Evolutionary conservation across 1,140 invertebrate species (phyloP).

Genomic region (Papilio polytes): DNA sequence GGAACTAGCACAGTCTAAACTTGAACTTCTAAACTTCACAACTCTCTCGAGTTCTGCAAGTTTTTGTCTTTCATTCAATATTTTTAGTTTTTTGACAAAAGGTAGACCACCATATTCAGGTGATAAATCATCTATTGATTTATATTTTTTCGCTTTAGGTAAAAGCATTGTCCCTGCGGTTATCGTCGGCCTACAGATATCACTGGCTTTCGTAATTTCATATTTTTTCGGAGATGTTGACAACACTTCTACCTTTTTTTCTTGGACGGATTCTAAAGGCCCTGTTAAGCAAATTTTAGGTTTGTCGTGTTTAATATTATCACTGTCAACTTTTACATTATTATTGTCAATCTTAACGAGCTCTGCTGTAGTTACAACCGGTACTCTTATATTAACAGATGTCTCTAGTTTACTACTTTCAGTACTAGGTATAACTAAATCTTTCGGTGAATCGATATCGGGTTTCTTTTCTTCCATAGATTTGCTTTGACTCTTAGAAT

Average conservation of each 20-base stretch:
- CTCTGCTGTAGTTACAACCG: constrained; percentile 73
- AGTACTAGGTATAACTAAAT: constrained; percentile 44
- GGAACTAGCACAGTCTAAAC: constrained; percentile 90
- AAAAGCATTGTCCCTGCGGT: constrained; percentile 66
- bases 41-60: constrained; percentile 91
- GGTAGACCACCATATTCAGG: constrained; percentile 94
- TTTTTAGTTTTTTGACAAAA: constrained; percentile 94
- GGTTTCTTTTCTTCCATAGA: constrained; percentile 62
- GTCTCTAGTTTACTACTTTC: constrained; percentile 50
- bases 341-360: constrained; percentile 79
- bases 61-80: constrained; percentile 94
- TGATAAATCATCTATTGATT: constrained; percentile 93
- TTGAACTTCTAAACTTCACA: constrained; percentile 89
- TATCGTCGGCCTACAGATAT: constrained; percentile 57
- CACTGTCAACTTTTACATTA: constrained; percentile 66
- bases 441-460: constrained; percentile 53
- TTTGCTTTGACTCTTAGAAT: constrained; percentile 73
- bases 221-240: constrained; percentile 69
- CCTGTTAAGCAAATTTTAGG: constrained; percentile 66
- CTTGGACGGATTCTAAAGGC: constrained; percentile 71
- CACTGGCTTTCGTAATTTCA: constrained; percentile 55
- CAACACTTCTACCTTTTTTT: constrained; percentile 73
- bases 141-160: constrained; percentile 87
- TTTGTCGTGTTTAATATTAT: constrained; percentile 67
- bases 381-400: constrained; percentile 66